phyloP scores from a whole-genome alignment of 1,140 invertebrate genomes.

The Drosophila simulans region DNA sequence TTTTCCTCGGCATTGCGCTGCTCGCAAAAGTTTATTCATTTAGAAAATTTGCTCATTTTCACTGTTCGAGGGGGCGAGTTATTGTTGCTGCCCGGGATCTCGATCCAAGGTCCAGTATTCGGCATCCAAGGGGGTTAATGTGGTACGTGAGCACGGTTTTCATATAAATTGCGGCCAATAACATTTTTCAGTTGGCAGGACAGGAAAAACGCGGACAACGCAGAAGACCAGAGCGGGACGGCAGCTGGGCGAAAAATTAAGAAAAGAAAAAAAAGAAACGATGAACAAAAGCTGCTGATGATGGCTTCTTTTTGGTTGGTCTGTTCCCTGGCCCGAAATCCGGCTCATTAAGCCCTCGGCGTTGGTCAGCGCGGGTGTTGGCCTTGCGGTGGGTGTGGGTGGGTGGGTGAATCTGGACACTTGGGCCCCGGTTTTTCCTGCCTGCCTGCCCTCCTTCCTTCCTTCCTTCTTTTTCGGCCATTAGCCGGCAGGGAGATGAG shows the following conservation, averaged over 20 bases:
- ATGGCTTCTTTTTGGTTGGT: slow-evolving; percentile 68
- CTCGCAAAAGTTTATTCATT: slow-evolving; percentile 79
- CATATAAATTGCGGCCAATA: slow-evolving; percentile 82
- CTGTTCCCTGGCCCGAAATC: slow-evolving; percentile 53
- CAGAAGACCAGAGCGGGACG: slow-evolving; percentile 63
- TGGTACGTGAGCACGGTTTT: slow-evolving; percentile 81
- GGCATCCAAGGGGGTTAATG: slow-evolving; percentile 48
- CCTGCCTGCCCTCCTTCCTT: slow-evolving; percentile 15
- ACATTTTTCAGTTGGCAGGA: slow-evolving; percentile 79
- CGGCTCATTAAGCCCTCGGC: slow-evolving; percentile 70
- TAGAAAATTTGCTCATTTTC: slow-evolving; percentile 78
- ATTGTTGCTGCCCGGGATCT: slow-evolving; percentile 58
- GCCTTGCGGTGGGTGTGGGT: slow-evolving; percentile 50
- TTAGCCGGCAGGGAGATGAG: slow-evolving; percentile 44
- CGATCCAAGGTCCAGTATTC: slow-evolving; percentile 11
- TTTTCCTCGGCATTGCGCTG: slow-evolving; percentile 20
- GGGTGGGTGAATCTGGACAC: slow-evolving; percentile 57
- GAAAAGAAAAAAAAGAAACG: slow-evolving; percentile 55
- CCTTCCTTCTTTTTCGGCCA: slow-evolving; percentile 42
- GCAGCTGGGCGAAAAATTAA: not conserved
- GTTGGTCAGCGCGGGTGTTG: slow-evolving; percentile 65
- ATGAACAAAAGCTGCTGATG: slow-evolving; percentile 81
- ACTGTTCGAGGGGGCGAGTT: slow-evolving; percentile 60
- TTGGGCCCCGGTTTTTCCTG: slow-evolving; percentile 34
- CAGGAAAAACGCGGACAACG: slow-evolving; percentile 78